A percentile compares a stretch with the other conserved stretches of the same genome.
phyloP scores from a whole-genome alignment of 2,888 invertebrate genomes.

The Eupithecia inturbata region DNA sequence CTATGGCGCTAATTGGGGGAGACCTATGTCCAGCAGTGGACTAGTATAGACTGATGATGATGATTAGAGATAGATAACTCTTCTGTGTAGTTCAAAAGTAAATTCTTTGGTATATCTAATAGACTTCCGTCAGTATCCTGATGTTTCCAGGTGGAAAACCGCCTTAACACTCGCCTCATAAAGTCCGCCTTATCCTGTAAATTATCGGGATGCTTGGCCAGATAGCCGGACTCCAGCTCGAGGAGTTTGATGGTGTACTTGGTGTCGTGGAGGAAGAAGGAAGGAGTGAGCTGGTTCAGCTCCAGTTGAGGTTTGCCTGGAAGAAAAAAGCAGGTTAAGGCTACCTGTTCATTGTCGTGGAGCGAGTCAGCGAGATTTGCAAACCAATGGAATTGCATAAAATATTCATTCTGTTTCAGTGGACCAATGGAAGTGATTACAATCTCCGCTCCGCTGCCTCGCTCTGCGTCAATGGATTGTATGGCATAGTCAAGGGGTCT shows the following conservation, averaged over 20 bases:
- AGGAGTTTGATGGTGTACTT: constrained; percentile 72
- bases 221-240: constrained; percentile 61
- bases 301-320: constrained; percentile 71
- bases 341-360: too few species aligned
- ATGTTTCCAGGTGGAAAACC: not conserved
- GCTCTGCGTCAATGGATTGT: too few species aligned
- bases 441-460: too few species aligned
- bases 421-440: too few species aligned
- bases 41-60: not conserved
- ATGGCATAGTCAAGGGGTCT: too few species aligned
- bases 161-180: constrained; percentile 61
- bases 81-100: too few species aligned
- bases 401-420: too few species aligned
- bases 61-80: not conserved
- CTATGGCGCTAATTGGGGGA: not conserved
- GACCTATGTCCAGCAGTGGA: not conserved
- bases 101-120: too few species aligned
- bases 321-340: not conserved
- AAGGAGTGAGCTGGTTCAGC: constrained; percentile 66
- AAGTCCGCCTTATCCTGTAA: constrained; percentile 62
- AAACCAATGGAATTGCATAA: too few species aligned
- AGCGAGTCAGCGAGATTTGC: too few species aligned
- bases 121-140: too few species aligned
- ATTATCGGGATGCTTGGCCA: constrained; percentile 74
- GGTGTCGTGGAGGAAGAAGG: constrained; percentile 70